Evolutionary conservation across 2,888 invertebrate species (phyloP), one percentile per base, ranked within the genome.

Genomic region (Drosophila borborema): DNA sequence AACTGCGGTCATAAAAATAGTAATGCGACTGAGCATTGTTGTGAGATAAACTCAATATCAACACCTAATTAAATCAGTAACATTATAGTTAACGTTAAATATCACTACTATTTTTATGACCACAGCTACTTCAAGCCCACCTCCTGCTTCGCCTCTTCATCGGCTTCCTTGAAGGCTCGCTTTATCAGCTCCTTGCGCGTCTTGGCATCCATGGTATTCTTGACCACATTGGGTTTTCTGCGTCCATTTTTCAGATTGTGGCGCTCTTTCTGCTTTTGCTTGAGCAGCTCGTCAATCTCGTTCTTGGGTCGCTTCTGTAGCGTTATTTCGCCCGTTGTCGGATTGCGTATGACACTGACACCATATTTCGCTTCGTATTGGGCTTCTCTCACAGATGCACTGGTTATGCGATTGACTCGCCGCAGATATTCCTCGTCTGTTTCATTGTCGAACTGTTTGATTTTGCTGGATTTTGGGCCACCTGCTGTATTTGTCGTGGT

Each of bases 371-470:
- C 93, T 86, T 95, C 95, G 89, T 95, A 95, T 53, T 94, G 93
- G 0, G 94, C 94, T 91, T 96, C 96, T 48, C 94, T 93, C 2
- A 95, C 91, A n/a, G 95, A 94, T 18, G 95, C 94, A 16, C 94
- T 93, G 10, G 96, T 95, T 18, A 95, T 95, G 71, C 94, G 94
- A 88, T 95, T 95, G 40, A 97, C 95, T 62, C 97, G 94, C 18
- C 94, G 92, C 58, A 96, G 93, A 91, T 96, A 97, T 9, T 93
- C 93, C n/a, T 94, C 91, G 16, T 95, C 94, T 0, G 94, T 94
- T 93, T 97, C 97, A 0, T 95, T 95, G 0, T 94, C 94, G 66
- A 94, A 90, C 91, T 95, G 95, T 72, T 94, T 94, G 73, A 97
- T 94, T 78, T 12, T 94, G 0, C 61, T 18, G 92, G 90, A 95